phyloP scores from a whole-genome alignment of 2,888 invertebrate species.

The Choreutis nemorana region DNA sequence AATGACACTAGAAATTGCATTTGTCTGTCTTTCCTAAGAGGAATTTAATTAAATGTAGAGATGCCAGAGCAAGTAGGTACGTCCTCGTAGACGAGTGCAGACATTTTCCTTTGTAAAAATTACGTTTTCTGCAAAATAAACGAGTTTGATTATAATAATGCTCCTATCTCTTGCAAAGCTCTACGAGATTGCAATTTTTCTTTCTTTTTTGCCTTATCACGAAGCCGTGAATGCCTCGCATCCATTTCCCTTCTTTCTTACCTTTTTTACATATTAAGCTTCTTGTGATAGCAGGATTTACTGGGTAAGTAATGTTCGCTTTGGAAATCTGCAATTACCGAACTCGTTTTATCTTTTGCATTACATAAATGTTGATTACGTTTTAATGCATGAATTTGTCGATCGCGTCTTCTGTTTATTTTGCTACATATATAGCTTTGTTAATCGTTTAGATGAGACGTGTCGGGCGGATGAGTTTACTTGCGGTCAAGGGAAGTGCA shows the following conservation, averaged over 20 bases:
- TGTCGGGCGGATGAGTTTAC: conserved; percentile 93
- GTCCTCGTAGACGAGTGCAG: no score
- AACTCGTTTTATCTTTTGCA: no score
- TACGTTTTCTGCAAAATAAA: conserved; percentile 13
- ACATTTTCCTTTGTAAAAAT: conserved; percentile 12
- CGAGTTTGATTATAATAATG: no score
- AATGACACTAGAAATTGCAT: conserved; percentile 1
- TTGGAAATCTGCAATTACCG: no score
- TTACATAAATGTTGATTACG: no score
- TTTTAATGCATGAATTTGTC: no score
- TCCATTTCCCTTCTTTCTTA: conserved; percentile 19
- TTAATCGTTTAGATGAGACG: conserved; percentile 74
- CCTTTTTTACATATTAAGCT: no score
- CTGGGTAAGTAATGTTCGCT: no score
- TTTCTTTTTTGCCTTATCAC: conserved; percentile 15
- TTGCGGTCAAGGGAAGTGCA: conserved; percentile 89
- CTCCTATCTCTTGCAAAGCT: conserved; percentile 7
- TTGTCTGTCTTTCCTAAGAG: conserved; percentile 13
- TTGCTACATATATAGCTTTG: conserved; percentile 11
- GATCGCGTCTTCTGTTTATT: no score
- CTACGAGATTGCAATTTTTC: conserved; percentile 11
- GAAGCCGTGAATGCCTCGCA: conserved; percentile 12
- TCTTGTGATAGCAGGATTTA: no score
- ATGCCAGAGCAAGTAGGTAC: conserved; percentile 13
- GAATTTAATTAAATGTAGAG: conserved; percentile 37